phyloP scores from a whole-genome alignment of 2,113 vertebrate genomes.

The mouse (Mus musculus) region GRCm39 chr7:48097001-48097500 shows the following conservation, averaged over 20 bases:
- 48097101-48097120: accelerated
- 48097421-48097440: background rate
- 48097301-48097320: background rate
- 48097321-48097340: background rate
- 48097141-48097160: background rate
- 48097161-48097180: background rate
- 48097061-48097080: background rate
- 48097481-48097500: background rate
- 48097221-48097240: background rate
- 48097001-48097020: accelerated
- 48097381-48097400: background rate
- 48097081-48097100: background rate
- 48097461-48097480: background rate
- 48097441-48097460: background rate
- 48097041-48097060: background rate
- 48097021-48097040: background rate
- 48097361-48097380: background rate
- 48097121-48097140: too few relatives aligned
- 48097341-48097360: accelerated
- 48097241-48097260: background rate
- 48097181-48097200: background rate
- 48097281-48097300: background rate
- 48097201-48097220: background rate
- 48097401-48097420: background rate
- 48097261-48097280: background rate